Conservation (phyloP, 2,113 vertebrate genomes). For the Cheirogaleus medius region DNA sequence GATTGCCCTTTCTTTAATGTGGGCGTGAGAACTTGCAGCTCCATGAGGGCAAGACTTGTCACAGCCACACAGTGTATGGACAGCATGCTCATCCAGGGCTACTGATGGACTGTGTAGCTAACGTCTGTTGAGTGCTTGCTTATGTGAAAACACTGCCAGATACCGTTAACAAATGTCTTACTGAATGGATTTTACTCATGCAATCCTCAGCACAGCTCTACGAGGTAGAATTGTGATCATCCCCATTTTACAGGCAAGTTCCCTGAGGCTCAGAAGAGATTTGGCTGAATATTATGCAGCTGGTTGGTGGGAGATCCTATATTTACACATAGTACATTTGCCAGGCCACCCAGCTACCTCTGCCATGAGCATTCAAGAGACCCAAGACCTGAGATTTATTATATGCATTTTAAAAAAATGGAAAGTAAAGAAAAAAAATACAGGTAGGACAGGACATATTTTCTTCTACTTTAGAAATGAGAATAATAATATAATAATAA, state of each 20-base stretch:
- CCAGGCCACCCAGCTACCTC: neutral
- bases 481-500: neutral
- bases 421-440: neutral
- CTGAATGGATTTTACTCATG: neutral
- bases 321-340: neutral
- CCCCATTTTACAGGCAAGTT: neutral
- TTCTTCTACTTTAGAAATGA: neutral
- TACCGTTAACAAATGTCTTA: neutral
- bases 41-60: fast-evolving
- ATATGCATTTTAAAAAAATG: neutral
- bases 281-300: neutral
- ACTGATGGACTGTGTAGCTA: neutral
- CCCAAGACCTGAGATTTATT: neutral
- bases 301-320: neutral
- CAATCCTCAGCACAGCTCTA: neutral
- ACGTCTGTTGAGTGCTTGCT: neutral
- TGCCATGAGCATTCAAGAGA: neutral
- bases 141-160: neutral
- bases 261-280: neutral
- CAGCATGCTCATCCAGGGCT: neutral
- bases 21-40: neutral
- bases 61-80: fast-evolving
- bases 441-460: neutral
- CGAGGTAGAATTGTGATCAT: neutral
- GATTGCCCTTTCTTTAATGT: neutral